These are phyloP conservation scores for Cenopis cana DNA, from an alignment of 2,888 invertebrate species.

Conservation along the genomic window DNA sequence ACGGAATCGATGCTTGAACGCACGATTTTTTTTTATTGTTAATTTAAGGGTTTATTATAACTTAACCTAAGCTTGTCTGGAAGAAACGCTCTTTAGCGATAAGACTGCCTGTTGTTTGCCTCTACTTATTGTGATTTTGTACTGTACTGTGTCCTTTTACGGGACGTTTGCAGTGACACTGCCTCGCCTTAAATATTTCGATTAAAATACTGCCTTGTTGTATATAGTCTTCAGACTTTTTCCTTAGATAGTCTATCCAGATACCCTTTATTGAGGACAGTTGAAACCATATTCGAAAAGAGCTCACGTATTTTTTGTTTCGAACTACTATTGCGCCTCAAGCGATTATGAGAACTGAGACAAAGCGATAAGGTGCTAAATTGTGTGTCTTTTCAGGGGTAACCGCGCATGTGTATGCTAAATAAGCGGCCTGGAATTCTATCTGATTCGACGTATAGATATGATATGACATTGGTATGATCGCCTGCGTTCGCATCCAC, in stretches of 20 bases:
- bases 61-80: too few relatives aligned
- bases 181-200: too few relatives aligned
- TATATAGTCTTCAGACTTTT: neutral
- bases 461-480: neutral
- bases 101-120: too few relatives aligned
- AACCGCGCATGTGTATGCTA: slow-evolving; percentile 25
- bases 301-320: neutral
- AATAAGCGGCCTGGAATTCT: slow-evolving; percentile 3
- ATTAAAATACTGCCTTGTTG: neutral
- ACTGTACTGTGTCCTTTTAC: too few relatives aligned
- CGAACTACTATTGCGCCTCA: neutral
- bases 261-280: neutral
- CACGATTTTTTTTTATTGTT: too few relatives aligned
- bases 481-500: neutral
- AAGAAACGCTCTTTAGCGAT: too few relatives aligned
- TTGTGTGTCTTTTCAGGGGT: neutral
- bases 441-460: neutral
- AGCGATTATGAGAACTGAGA: neutral
- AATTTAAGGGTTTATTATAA: too few relatives aligned
- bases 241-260: neutral
- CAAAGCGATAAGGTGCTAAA: neutral
- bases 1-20: too few relatives aligned
- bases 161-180: too few relatives aligned
- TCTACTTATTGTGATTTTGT: too few relatives aligned
- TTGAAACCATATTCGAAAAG: slow-evolving; percentile 3